Evolutionary conservation across 2,888 invertebrate genomes (phyloP).

Genomic region (Chaitophorus viminalis): DNA sequence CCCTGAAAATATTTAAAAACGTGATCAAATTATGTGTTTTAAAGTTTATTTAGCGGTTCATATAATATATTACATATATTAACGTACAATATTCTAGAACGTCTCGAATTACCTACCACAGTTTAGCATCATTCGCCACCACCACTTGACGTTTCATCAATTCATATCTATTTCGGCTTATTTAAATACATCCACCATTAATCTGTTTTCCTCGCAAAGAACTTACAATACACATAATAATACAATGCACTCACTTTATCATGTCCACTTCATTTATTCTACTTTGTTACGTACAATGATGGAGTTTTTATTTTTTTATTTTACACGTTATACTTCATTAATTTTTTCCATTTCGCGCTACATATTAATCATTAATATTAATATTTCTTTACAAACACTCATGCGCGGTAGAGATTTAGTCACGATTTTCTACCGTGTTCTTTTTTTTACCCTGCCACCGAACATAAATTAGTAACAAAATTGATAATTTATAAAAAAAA

Average conservation of each 20-base stretch:
- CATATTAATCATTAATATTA: not conserved
- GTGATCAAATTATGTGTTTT: no score
- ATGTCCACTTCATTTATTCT: constrained; percentile 37
- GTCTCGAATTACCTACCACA: constrained; percentile 4
- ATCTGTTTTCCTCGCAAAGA: not conserved
- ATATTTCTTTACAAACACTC: not conserved
- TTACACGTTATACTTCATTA: not conserved
- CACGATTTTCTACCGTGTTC: not conserved
- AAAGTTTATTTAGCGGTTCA: no score
- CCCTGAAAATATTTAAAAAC: no score
- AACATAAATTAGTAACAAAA: not conserved
- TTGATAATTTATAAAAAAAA: not conserved
- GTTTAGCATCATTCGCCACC: not conserved
- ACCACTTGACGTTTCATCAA: not conserved
- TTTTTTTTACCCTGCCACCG: no score
- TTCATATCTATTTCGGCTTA: constrained; percentile 28
- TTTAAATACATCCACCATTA: constrained; percentile 48
- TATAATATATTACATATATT: no score
- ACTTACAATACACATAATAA: not conserved
- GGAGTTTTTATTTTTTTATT: constrained; percentile 17
- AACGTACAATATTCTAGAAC: not conserved
- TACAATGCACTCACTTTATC: constrained; percentile 2
- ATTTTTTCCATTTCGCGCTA: not conserved
- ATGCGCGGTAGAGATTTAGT: not conserved
- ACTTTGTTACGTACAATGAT: not conserved